Evolutionary conservation across 2,797 vertebrate genomes (phyloP), one percentile per base, ranked within the genome.

Genomic region (Danio tinwini): DNA sequence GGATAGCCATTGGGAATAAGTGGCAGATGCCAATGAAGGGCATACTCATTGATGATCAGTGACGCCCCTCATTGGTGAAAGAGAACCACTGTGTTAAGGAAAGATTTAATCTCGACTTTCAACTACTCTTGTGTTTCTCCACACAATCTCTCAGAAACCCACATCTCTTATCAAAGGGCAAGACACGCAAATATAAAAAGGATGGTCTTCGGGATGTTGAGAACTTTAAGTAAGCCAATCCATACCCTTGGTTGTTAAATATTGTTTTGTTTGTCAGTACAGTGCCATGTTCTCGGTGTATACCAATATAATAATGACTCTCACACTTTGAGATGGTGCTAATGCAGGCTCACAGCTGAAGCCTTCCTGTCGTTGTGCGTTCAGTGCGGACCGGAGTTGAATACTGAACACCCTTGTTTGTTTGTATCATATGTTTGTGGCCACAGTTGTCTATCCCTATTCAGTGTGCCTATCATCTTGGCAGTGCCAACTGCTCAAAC

Each of bases 311-410:
- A 86, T 65, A 56, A 71, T 53, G 37, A 82, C 64, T 71, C 49
- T 80, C 68, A 42, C 19, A 73, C 58, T 81, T 61, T 76, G 61
- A 74, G 82, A 84, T 83, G 92, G 92, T 93, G 93, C 93, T 94
- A 91, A 87, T 78, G 76, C 88, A 78, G 70, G 82, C 75, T 87
- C 82, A 78, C 76, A 87, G 82, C 78, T 87, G 64, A 87, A 87
- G 64, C 84, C 42, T 76, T 90, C 52, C 50, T 75, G 68, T 83
- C 53, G 70, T 59, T 80, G 74, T 84, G 64, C 74, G 78, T 79
- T 85, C 37, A 82, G 70, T 75, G 78, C 19, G 78, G 63, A 74
- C 52, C 55, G 52, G 29, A 76, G 63, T 67, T 70, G 37, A 86
- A 80, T 52, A 73, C 74, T 70, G 72, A 83, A 76, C 49, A 58